Evolutionary conservation across 2,797 vertebrate genomes (phyloP).

Genomic region (Graptemys geographica): DNA sequence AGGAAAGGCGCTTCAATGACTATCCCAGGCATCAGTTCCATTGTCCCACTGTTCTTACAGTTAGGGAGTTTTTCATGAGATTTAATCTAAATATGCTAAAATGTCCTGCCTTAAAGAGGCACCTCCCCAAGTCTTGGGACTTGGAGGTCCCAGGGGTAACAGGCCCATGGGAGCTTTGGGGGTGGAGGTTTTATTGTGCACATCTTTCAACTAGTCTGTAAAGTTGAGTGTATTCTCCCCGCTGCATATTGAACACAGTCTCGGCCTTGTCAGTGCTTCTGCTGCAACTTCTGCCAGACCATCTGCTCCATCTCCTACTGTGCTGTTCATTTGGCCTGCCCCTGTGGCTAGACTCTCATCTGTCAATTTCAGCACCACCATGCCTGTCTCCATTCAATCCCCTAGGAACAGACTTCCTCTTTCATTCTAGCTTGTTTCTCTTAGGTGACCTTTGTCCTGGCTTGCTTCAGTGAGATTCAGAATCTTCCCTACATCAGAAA

Average conservation of each 20-base stretch:
- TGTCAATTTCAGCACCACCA: neutral
- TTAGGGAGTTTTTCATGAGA: too few relatives aligned
- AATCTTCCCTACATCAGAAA: neutral
- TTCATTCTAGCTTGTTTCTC: neutral
- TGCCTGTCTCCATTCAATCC: neutral
- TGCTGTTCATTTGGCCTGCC: neutral
- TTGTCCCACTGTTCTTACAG: too few relatives aligned
- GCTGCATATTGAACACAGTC: neutral
- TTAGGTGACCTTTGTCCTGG: neutral
- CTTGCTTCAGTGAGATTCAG: neutral
- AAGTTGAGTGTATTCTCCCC: neutral
- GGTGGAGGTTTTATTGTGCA: neutral
- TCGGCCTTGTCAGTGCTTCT: neutral
- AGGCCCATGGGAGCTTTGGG: too few relatives aligned
- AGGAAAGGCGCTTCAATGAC: too few relatives aligned
- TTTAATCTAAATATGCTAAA: too few relatives aligned
- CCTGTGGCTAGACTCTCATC: neutral
- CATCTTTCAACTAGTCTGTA: neutral
- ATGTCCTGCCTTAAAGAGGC: neutral
- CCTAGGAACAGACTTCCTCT: neutral
- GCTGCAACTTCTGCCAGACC: slow-evolving; percentile 1
- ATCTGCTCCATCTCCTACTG: slow-evolving; percentile 31
- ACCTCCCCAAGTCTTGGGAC: neutral
- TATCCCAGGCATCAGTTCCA: too few relatives aligned
- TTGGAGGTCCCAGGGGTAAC: neutral